Percentiles rank a stretch among this genome's conserved stretches.
Evolutionary conservation across 2,797 vertebrate genomes (phyloP).

Genomic region (Myotis pilosus): DNA sequence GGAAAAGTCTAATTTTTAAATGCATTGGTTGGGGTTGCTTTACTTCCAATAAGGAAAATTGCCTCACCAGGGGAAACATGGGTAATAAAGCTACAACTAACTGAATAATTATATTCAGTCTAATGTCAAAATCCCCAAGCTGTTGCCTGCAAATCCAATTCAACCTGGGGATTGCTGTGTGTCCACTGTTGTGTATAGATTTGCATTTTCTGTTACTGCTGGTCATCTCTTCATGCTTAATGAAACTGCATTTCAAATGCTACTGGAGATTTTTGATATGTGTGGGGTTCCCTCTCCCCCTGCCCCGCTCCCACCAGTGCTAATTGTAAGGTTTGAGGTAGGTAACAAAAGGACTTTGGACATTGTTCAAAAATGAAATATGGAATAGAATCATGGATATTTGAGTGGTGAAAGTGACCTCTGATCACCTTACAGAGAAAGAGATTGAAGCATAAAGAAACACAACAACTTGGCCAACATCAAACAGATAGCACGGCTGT

Average conservation of each 20-base stretch:
- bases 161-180: conserved; percentile 3
- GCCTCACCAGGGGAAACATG: conserved; percentile 55
- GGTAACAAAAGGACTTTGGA: neutral
- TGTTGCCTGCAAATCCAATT: conserved; percentile 64
- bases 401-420: neutral
- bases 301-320: neutral
- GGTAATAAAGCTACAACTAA: conserved; percentile 63
- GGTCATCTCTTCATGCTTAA: neutral
- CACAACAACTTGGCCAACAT: neutral
- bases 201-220: neutral
- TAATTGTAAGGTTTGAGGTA: neutral
- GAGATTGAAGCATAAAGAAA: neutral
- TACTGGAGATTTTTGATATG: neutral
- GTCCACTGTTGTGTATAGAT: neutral
- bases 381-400: neutral
- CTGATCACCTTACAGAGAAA: neutral
- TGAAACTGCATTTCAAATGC: neutral
- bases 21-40: conserved; percentile 62
- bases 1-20: conserved; percentile 75
- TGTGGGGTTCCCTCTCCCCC: neutral
- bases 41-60: conserved; percentile 75
- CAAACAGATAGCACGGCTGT: neutral
- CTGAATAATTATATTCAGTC: conserved; percentile 52
- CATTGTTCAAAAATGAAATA: neutral
- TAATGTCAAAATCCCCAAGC: conserved; percentile 40